These are phyloP conservation scores for Syrista parreyssii DNA, from an alignment of 2,888 invertebrate genomes.

Conservation along the genomic window DNA sequence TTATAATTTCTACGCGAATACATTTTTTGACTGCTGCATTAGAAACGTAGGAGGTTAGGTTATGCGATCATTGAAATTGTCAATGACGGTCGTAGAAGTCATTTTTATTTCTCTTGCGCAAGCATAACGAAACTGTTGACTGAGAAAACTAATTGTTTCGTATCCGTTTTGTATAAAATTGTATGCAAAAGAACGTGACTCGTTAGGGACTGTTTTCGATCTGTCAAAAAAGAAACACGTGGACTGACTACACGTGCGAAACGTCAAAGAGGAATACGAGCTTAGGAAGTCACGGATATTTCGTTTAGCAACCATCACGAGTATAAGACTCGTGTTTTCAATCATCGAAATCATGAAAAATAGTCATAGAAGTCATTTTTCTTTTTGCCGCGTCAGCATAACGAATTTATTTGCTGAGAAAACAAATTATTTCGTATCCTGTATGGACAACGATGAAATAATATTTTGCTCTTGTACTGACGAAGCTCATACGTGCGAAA, in stretches of 20 bases:
- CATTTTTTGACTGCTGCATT: not conserved
- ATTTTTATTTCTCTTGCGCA: no score
- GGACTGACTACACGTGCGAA: not conserved
- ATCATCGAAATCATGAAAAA: not conserved
- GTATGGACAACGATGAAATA: not conserved
- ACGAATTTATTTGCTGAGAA: not conserved
- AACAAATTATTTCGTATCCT: not conserved
- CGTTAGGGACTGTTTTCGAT: no score
- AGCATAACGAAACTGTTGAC: no score
- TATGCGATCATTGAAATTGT: no score
- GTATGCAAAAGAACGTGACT: no score
- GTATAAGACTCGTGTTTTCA: constrained; percentile 58
- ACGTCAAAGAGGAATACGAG: not conserved
- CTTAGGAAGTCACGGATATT: constrained; percentile 8
- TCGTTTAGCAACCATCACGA: constrained; percentile 59
- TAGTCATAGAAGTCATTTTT: not conserved
- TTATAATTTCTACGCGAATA: not conserved
- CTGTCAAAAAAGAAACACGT: no score
- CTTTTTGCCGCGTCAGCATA: not conserved
- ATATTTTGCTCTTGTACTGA: not conserved
- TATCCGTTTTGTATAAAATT: no score
- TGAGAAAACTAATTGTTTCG: no score
- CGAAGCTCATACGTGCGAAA: not conserved
- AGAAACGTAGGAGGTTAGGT: not conserved
- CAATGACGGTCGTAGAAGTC: no score